Evolutionary conservation across 2,797 vertebrate genomes (phyloP), one percentile per base, ranked within the genome.

Genomic region (Spinus pinus): DNA sequence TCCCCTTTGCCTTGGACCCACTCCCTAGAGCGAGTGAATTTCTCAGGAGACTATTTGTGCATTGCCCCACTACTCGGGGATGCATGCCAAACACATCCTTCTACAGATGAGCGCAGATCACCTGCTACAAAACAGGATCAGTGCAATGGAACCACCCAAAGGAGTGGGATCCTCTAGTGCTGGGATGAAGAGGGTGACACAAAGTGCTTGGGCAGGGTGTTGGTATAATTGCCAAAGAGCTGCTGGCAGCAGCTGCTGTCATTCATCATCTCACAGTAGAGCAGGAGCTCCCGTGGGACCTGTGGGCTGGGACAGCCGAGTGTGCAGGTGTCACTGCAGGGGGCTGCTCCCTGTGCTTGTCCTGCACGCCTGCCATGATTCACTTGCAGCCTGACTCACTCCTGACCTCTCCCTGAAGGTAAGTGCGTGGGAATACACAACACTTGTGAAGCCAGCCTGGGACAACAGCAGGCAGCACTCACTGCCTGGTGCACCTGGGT

Each of bases 321-420:
- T 39, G 25, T 23, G 64, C 79, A 58, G n/a, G 47, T 58, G 71
- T 58, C 56, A 2, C 23, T 1, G 2, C 5, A 3, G 16, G 66
- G 51, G 16, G 35, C 56, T 87, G 80, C 56, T 87, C 46, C 72
- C 28, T 8, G 2, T 33, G 37, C 66, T 57, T 10, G 25, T 53
- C 65, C 61, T 56, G 57, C 33, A 9, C 0, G 0, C 39, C 75
- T 51, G 42, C 56, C 0, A 0, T 28, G 28, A 25, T 33, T 60
- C 60, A 14, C 22, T 60, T 11, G 5, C 1, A 0, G 27, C 56
- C 35, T 53, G 27, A 33, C 46, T 74, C 58, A 7, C 21, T 81
- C 27, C 65, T 14, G 12, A 17, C 44, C n/a, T 22, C 46, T 73
- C 42, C 66, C 42, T 56, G 39, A 81, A 89, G 62, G 81, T 10